Evolutionary conservation across 2,113 vertebrate genomes (phyloP).

Genomic region (Indri indri): DNA sequence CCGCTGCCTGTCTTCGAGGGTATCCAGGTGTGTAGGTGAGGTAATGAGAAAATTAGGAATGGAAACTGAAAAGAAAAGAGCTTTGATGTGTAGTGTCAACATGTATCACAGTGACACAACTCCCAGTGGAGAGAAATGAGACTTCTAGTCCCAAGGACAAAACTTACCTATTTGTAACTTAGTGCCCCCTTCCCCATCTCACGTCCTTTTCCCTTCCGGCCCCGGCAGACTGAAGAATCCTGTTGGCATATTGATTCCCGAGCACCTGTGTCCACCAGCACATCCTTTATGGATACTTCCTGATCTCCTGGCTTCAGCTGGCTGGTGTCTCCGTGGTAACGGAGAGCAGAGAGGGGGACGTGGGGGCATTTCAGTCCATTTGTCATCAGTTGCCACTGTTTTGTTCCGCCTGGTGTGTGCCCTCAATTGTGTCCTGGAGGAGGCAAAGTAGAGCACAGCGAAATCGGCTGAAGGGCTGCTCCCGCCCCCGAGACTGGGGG

Average conservation of each 20-base stretch:
- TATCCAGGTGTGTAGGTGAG: background rate
- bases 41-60: background rate
- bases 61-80: background rate
- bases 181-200: constrained; percentile 64
- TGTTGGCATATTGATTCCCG: constrained; percentile 74
- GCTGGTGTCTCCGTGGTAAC: constrained; percentile 90
- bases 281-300: constrained; percentile 72
- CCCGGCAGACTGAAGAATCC: constrained; percentile 72
- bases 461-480: constrained; percentile 82
- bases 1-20: background rate
- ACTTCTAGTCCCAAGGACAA: background rate
- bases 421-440: constrained; percentile 86
- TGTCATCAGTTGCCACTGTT: constrained; percentile 95
- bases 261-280: constrained; percentile 86
- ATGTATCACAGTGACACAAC: background rate
- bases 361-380: constrained; percentile 90
- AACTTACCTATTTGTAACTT: background rate
- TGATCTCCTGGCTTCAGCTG: constrained; percentile 72
- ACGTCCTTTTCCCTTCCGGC: constrained; percentile 34
- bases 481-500: background rate
- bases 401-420: constrained; percentile 88
- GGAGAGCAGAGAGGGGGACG: constrained; percentile 77
- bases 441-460: constrained; percentile 76
- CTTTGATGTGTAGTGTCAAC: background rate
- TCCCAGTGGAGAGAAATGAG: background rate